A percentile compares a stretch with the other conserved stretches of the same genome.
Conservation (phyloP, 2,888 invertebrate species). For the Ectemnius cavifrons region DNA sequence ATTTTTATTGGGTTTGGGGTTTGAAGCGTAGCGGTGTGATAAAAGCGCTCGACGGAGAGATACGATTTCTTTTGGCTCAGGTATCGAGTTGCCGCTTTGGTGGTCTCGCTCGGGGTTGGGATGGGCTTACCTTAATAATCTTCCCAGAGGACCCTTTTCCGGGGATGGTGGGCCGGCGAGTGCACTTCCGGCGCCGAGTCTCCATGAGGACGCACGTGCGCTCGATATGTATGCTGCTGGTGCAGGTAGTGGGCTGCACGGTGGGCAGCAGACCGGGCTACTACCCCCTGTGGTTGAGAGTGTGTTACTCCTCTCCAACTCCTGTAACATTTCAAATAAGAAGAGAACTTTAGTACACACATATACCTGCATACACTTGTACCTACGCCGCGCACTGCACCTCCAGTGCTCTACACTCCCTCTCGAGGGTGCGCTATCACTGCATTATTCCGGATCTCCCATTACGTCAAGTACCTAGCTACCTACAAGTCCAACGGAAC, state of each 20-base stretch:
- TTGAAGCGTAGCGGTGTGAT: neutral
- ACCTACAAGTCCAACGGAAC: too few relatives aligned
- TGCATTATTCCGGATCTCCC: too few relatives aligned
- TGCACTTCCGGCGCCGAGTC: conserved; percentile 66
- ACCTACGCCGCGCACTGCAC: neutral
- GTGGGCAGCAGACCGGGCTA: conserved; percentile 71
- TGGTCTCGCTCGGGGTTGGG: neutral
- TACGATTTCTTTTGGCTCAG: conserved; percentile 12
- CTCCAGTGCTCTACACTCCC: too few relatives aligned
- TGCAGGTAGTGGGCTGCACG: conserved; percentile 73
- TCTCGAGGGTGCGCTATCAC: too few relatives aligned
- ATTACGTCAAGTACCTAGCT: too few relatives aligned
- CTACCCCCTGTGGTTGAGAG: conserved; percentile 71
- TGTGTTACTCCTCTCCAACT: conserved; percentile 72
- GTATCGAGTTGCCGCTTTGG: neutral
- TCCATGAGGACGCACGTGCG: conserved; percentile 72
- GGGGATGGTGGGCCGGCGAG: conserved; percentile 67
- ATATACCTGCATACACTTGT: neutral
- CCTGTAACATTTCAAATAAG: conserved; percentile 60
- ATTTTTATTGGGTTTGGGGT: neutral
- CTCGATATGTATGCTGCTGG: conserved; percentile 76
- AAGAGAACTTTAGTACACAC: conserved; percentile 5
- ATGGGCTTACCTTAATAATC: conserved; percentile 67
- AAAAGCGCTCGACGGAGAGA: conserved; percentile 12
- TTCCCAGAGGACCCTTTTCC: conserved; percentile 70